phyloP scores from a whole-genome alignment of 2,888 invertebrate species.

The Limnephilus rhombicus region DNA sequence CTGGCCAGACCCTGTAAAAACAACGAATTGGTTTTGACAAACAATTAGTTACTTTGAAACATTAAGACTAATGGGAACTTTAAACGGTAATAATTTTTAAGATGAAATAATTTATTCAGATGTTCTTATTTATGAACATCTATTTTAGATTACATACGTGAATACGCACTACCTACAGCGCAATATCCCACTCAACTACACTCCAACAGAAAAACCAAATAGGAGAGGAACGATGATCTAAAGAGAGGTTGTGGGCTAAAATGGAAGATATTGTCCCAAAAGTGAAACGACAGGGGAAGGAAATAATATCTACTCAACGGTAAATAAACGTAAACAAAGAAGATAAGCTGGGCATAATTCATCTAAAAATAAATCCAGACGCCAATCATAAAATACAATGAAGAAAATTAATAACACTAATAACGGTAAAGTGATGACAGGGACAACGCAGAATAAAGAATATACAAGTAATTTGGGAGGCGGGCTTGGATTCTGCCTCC shows the following conservation, averaged over 20 bases:
- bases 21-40: constrained; percentile 15
- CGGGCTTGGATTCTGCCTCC: too few relatives aligned
- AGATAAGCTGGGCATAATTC: neutral
- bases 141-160: too few relatives aligned
- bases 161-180: too few relatives aligned
- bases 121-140: neutral
- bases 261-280: neutral
- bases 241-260: neutral
- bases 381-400: neutral
- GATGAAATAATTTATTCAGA: neutral
- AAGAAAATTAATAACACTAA: neutral
- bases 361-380: neutral
- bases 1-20: constrained; percentile 45
- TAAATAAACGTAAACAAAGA: too few relatives aligned
- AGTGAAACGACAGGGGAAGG: neutral
- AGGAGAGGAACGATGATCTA: neutral
- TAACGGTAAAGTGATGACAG: neutral
- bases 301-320: too few relatives aligned
- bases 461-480: too few relatives aligned
- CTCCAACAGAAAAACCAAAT: neutral
- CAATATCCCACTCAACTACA: too few relatives aligned
- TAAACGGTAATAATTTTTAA: neutral
- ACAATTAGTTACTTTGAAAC: neutral
- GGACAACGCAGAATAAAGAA: neutral
- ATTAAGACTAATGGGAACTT: neutral